Evolutionary conservation across 1,140 invertebrate species (phyloP).

Genomic region (Drosophila seguyi): DNA sequence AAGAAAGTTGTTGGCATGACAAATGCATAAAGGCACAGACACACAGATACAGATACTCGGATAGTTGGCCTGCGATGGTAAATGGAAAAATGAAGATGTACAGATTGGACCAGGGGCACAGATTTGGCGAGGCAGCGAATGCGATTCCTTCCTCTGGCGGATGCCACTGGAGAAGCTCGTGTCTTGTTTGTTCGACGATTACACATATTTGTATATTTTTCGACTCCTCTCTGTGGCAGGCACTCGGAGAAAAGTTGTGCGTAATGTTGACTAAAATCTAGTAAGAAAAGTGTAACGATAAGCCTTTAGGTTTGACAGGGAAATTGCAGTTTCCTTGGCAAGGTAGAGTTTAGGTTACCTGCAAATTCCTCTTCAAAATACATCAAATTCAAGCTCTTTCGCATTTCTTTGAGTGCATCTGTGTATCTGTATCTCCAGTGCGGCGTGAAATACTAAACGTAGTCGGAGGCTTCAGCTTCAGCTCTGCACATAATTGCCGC

Average conservation of each 20-base stretch:
- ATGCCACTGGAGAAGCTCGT: slow-evolving; percentile 61
- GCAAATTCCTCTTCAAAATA: neutral
- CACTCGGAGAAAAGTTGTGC: slow-evolving; percentile 1
- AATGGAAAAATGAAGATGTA: slow-evolving; percentile 83
- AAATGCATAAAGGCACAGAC: slow-evolving; percentile 38
- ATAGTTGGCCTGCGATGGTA: slow-evolving; percentile 35
- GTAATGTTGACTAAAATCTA: too few relatives aligned
- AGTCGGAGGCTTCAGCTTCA: slow-evolving; percentile 41
- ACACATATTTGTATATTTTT: slow-evolving; percentile 50
- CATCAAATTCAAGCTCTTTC: neutral
- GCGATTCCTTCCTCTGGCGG: slow-evolving; percentile 30
- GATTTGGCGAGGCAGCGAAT: slow-evolving; percentile 29
- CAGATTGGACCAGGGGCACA: slow-evolving; percentile 76
- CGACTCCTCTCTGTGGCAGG: slow-evolving; percentile 28
- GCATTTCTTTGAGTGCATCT: slow-evolving; percentile 6
- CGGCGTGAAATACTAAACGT: slow-evolving; percentile 59
- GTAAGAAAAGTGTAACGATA: neutral
- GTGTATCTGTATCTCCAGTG: slow-evolving; percentile 44
- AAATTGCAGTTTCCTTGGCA: neutral
- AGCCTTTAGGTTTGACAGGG: too few relatives aligned
- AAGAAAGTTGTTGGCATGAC: slow-evolving; percentile 47
- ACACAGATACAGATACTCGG: slow-evolving; percentile 14
- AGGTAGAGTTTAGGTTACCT: too few relatives aligned
- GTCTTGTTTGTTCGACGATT: slow-evolving; percentile 48
- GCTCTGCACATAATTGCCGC: slow-evolving; percentile 52